Base-by-base conservation (phyloP, 2,113 vertebrate species). In the Dasyprocta punctata region DNA sequence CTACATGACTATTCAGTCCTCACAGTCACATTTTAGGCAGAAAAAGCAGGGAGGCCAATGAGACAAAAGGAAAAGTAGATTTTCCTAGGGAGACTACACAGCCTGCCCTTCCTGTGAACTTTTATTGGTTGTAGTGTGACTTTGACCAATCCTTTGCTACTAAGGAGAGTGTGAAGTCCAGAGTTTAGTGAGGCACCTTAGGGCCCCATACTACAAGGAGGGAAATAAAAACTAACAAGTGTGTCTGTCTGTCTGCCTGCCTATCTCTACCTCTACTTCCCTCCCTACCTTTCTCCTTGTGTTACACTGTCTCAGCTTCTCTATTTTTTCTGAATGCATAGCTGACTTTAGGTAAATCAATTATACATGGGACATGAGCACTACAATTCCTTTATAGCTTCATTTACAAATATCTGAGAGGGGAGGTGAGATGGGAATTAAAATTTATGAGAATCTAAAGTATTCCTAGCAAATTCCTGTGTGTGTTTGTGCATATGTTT, bases 331-430 rank as follows among this genome's bases (percentile, higher is more conserved):
- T 84, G 54, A 86, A 12, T 56, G 2, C 36, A 67, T 9, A 83
- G 24, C 22, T 92, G 65, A 82, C 33, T 73, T 90, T 82, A 81
- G 0, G 38, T 73, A 78, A 88, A 84, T 87, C 61, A 81, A 17
- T 3, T 78, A 2, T 7, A 69, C 33, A 16, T 73, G 16, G 92
- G 38, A 28, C 22, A 41, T 60, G 54, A 49, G 20, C 44, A 81
- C 22, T 80, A 36, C 73, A 94, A 65, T 84, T 89, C 41, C 58
- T 86, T 67, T 73, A 33, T 60, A 3, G 14, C 56, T 91, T 96
- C n/a, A 97, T 95, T 56, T 91, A 58, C 75, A 2, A 8, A 44
- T 95, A 84, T 14, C 33, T 75, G 33, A 93, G 28, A 38, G 73
- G 14, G 9, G 10, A 41, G 71, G 36, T 78, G 19, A 58, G 28